Conservation (phyloP, 2,888 invertebrate species). For the Tenthredo mesomela region DNA sequence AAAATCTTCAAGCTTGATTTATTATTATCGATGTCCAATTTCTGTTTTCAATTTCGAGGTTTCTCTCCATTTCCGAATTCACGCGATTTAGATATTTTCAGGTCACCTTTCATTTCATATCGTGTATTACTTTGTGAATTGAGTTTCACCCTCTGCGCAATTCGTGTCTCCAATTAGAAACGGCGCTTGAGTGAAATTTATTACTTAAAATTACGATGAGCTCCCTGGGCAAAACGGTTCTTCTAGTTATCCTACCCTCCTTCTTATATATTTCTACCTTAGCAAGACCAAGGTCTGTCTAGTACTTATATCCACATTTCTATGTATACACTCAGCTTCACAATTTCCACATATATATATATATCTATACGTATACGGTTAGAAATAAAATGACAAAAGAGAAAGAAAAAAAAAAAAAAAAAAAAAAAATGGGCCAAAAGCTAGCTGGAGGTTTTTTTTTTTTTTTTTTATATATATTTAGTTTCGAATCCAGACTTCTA, state of each 20-base stretch:
- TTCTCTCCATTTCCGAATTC: neutral
- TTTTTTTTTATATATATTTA: neutral
- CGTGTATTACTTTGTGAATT: conserved; percentile 10
- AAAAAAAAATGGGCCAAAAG: neutral
- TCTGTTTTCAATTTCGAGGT: neutral
- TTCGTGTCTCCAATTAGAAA: conserved; percentile 42
- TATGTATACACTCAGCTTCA: neutral
- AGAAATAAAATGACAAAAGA: neutral
- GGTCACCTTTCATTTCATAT: neutral
- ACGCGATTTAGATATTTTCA: neutral
- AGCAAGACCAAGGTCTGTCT: neutral
- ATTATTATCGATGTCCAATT: neutral
- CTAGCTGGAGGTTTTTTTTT: neutral
- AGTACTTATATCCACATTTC: neutral
- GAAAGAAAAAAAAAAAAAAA: neutral
- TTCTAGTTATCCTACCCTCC: neutral
- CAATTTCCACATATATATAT: neutral
- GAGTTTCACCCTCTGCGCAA: conserved; percentile 14
- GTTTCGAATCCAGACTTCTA: neutral
- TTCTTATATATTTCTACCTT: neutral
- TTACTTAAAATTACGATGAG: conserved; percentile 31
- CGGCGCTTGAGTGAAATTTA: conserved; percentile 29
- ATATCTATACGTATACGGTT: neutral
- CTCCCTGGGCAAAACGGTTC: neutral
- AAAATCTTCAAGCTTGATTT: neutral